phyloP scores from a whole-genome alignment of 2,797 vertebrate genomes.

The Peromyscus melanophrys region DNA sequence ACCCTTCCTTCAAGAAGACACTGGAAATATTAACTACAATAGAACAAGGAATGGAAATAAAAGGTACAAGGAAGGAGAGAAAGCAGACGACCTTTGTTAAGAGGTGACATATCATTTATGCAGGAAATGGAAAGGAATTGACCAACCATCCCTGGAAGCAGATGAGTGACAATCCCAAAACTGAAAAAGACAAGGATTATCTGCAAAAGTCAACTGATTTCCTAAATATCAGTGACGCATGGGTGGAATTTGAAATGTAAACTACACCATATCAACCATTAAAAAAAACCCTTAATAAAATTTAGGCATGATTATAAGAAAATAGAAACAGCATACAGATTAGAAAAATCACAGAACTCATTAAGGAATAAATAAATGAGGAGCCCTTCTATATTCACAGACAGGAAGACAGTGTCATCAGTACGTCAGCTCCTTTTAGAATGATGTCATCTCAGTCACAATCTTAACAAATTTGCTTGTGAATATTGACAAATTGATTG shows the following conservation, averaged over 20 bases:
- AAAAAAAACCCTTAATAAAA: not conserved
- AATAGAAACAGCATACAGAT: not conserved
- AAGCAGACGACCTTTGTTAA: not conserved
- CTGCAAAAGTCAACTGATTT: not conserved
- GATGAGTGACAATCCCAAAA: not conserved
- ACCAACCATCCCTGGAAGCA: not conserved
- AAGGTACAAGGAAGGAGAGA: not conserved
- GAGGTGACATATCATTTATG: not conserved
- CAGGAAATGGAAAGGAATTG: not conserved
- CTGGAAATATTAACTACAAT: not conserved
- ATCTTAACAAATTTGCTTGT: not conserved
- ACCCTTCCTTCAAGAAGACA: not conserved
- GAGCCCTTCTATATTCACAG: not conserved
- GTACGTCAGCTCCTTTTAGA: not conserved
- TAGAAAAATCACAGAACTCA: not conserved
- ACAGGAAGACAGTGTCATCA: not conserved
- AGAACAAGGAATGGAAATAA: not conserved
- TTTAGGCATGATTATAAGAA: not conserved
- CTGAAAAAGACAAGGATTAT: not conserved
- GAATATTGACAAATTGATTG: not conserved
- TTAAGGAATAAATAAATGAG: not conserved
- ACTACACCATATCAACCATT: not conserved
- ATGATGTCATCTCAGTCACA: not conserved
- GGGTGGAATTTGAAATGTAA: not conserved
- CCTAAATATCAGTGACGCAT: not conserved